phyloP scores from a whole-genome alignment of 2,113 vertebrate species.

The Leiothrix lutea region DNA sequence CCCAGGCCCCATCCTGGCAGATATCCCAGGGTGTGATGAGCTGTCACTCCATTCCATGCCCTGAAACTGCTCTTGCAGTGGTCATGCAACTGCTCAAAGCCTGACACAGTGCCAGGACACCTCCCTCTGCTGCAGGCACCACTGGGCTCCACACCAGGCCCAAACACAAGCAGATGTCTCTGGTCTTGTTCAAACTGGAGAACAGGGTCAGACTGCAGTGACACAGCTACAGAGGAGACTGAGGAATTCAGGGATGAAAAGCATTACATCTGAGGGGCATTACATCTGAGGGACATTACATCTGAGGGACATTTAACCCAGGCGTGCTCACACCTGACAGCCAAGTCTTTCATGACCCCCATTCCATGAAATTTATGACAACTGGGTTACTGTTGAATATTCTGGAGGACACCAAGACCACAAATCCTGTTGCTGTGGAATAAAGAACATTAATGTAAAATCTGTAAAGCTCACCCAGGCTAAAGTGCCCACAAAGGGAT shows the following conservation, averaged over 20 bases:
- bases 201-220: not conserved
- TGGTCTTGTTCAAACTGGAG: not conserved
- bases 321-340: not conserved
- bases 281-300: not conserved
- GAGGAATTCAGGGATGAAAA: not conserved
- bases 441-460: not conserved
- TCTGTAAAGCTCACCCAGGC: not conserved
- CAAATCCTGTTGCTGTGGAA: not conserved
- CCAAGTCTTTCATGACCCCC: not conserved
- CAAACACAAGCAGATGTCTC: not conserved
- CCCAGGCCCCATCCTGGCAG: not conserved
- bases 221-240: not conserved
- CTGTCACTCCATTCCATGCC: not conserved
- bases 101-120: fast-evolving
- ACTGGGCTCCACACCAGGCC: not conserved
- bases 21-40: not conserved
- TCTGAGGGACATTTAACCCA: not conserved
- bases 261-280: not conserved
- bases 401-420: not conserved
- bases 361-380: not conserved
- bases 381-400: not conserved
- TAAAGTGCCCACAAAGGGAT: not conserved
- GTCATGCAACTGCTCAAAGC: not conserved
- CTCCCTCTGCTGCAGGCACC: not conserved
- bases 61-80: not conserved